phyloP scores from a whole-genome alignment of 2,888 invertebrate species.

The Parascotia fuliginaria region DNA sequence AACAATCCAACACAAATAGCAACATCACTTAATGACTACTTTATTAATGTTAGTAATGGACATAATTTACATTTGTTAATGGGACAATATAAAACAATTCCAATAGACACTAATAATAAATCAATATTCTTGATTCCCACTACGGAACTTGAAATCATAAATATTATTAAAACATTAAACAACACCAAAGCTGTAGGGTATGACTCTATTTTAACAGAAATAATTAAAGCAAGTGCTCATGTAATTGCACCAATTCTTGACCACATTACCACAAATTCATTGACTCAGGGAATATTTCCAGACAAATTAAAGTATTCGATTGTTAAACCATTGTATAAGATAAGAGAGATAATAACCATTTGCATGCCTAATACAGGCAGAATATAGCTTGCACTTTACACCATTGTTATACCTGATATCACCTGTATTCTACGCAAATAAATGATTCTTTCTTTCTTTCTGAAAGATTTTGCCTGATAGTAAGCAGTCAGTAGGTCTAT shows the following conservation, averaged over 20 bases:
- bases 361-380: too few species aligned
- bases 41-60: background rate
- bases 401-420: too few species aligned
- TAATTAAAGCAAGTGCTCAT: background rate
- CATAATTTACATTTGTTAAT: too few species aligned
- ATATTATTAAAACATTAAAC: slow-evolving; percentile 1
- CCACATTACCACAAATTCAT: background rate
- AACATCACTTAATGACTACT: background rate
- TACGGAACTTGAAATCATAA: background rate
- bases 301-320: background rate
- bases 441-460: too few species aligned
- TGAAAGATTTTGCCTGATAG: too few species aligned
- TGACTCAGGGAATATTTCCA: background rate
- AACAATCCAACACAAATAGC: background rate
- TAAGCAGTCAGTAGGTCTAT: too few species aligned
- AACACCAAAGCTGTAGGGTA: slow-evolving; percentile 1
- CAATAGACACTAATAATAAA: background rate
- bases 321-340: background rate
- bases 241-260: background rate
- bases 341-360: too few species aligned
- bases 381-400: too few species aligned
- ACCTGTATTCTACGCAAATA: too few species aligned
- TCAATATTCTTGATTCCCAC: background rate
- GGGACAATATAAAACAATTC: background rate
- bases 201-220: background rate